Percentiles rank a stretch among this genome's conserved stretches.
Conservation (phyloP, 2,888 invertebrate species). For the Syrphus vitripennis region DNA sequence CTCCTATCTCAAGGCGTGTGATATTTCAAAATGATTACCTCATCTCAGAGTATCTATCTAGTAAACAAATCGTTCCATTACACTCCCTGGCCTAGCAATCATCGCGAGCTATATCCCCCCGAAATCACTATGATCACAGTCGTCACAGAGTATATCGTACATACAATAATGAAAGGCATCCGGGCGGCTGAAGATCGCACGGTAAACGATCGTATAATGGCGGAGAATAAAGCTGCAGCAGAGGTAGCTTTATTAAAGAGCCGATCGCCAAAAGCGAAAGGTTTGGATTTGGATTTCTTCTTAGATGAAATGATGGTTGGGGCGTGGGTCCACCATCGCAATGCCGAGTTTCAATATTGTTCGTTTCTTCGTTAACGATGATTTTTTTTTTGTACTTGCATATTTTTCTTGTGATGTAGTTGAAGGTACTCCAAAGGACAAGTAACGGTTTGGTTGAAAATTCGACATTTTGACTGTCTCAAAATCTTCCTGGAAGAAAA, state of each 20-base stretch:
- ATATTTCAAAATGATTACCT: conserved; percentile 70
- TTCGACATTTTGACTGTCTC: neutral
- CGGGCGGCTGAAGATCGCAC: conserved; percentile 24
- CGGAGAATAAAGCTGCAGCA: conserved; percentile 19
- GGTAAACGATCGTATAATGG: conserved; percentile 43
- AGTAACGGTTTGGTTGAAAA: neutral
- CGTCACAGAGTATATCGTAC: neutral
- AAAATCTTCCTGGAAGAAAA: neutral
- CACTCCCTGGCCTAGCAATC: conserved; percentile 48
- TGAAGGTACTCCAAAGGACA: neutral
- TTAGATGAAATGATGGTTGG: conserved; percentile 39
- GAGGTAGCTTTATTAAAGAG: conserved; percentile 25
- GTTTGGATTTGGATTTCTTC: conserved; percentile 32
- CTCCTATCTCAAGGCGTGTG: conserved; percentile 66
- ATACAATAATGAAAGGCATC: conserved; percentile 41
- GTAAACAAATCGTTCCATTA: conserved; percentile 66
- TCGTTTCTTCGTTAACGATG: conserved; percentile 2
- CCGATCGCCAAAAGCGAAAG: conserved; percentile 59
- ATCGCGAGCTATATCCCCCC: conserved; percentile 30
- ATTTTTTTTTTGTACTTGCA: neutral
- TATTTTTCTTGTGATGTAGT: neutral
- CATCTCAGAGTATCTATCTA: conserved; percentile 48
- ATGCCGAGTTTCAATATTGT: conserved; percentile 40
- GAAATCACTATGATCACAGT: conserved; percentile 50
- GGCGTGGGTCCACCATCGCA: conserved; percentile 43